A percentile compares a stretch with the other conserved stretches of the same genome.
Conservation (phyloP, 2,113 vertebrate species). For the Pygathrix nemaeus region DNA sequence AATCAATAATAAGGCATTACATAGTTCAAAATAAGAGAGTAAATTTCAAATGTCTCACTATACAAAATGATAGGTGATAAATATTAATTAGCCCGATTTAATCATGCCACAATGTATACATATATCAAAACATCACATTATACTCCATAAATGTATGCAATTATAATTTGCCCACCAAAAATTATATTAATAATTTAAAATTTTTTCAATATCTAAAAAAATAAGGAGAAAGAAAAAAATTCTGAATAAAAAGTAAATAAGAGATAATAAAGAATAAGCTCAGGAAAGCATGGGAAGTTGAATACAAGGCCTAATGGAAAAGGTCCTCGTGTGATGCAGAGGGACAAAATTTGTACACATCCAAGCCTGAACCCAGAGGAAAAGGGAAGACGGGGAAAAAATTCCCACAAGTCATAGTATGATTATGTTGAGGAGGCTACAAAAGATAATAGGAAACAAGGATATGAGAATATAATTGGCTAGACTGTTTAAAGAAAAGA, state of each 20-base stretch:
- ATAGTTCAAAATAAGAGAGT: neutral
- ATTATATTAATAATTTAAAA: neutral
- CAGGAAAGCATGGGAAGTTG: neutral
- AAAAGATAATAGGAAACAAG: neutral
- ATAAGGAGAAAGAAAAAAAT: neutral
- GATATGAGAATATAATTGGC: neutral
- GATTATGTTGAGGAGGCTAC: neutral
- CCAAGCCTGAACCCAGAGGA: neutral
- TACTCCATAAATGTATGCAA: neutral
- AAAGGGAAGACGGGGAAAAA: neutral
- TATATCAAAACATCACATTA: neutral
- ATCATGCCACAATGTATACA: neutral
- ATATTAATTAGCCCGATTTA: neutral
- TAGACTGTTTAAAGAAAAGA: neutral
- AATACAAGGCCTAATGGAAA: neutral
- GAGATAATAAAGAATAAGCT: neutral
- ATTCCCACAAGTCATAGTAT: neutral
- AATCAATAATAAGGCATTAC: neutral
- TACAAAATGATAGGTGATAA: neutral
- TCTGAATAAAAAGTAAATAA: slow-evolving; percentile 1
- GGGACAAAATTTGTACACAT: neutral
- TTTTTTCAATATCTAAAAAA: neutral
- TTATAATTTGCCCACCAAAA: neutral
- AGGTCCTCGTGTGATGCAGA: neutral
- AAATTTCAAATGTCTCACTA: neutral